phyloP scores from a whole-genome alignment of 2,797 vertebrate species.

The Phylloscopus collybita region DNA sequence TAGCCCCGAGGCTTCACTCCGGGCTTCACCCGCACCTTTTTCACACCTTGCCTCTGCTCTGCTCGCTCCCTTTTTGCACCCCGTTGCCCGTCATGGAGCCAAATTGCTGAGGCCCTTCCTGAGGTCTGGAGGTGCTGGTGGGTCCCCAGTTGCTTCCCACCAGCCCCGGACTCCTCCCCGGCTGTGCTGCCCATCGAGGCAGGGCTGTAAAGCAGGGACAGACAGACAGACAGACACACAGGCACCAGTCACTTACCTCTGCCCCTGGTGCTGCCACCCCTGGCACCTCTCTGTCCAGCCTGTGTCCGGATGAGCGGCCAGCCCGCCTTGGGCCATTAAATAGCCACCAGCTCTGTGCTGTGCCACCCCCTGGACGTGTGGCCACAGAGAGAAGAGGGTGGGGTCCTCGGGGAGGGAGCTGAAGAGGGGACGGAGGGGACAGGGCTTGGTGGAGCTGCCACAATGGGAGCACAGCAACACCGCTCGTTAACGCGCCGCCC shows the following conservation, averaged over 20 bases:
- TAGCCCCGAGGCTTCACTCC: fast-evolving
- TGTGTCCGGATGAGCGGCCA: not conserved
- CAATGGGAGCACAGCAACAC: not conserved
- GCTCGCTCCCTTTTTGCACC: not conserved
- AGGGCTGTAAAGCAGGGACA: not conserved
- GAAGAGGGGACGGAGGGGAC: not conserved
- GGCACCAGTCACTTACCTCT: not conserved
- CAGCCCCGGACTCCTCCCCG: not conserved
- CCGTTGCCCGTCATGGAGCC: fast-evolving
- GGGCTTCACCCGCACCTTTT: not conserved
- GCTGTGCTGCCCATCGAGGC: not conserved
- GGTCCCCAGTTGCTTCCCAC: not conserved
- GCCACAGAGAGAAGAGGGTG: not conserved
- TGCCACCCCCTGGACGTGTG: not conserved
- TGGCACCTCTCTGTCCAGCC: not conserved
- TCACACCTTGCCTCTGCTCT: fast-evolving
- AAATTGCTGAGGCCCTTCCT: fast-evolving
- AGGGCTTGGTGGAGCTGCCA: not conserved
- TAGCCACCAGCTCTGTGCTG: not conserved
- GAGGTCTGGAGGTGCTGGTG: not conserved
- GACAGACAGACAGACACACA: not conserved
- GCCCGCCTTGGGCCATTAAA: not conserved
- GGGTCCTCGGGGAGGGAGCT: constrained; percentile 47
- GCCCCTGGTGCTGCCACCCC: not conserved
- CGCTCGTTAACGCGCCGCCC: not conserved